Evolutionary conservation across 2,113 vertebrate species (phyloP).

Genomic region (Osmerus mordax): DNA sequence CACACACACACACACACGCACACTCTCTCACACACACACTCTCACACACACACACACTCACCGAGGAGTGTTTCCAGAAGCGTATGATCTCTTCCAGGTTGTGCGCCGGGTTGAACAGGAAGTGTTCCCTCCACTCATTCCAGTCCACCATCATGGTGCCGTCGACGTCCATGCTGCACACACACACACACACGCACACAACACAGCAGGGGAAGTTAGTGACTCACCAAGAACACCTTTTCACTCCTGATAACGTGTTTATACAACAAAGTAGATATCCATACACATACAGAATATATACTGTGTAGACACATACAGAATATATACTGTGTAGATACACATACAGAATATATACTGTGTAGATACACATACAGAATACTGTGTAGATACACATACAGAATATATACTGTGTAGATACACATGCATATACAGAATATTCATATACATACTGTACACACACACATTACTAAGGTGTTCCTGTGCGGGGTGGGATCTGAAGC

Average conservation of each 20-base stretch:
- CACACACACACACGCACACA: constrained; percentile 30
- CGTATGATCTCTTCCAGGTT: constrained; percentile 89
- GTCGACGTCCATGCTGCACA: constrained; percentile 86
- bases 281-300: not conserved
- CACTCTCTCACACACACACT: constrained; percentile 14
- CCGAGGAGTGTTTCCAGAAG: constrained; percentile 91
- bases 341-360: too few species aligned
- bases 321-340: too few species aligned
- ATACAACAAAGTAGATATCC: not conserved
- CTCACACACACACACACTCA: constrained; percentile 48
- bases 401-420: too few species aligned
- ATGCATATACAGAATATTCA: not conserved
- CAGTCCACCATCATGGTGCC: constrained; percentile 93
- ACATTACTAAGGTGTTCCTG: too few species aligned
- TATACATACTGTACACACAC: not conserved
- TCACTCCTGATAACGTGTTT: not conserved
- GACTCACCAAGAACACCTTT: not conserved
- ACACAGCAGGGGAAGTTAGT: not conserved
- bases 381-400: too few species aligned
- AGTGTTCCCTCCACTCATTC: constrained; percentile 94
- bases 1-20: not conserved
- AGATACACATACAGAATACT: too few species aligned
- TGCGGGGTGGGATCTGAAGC: not conserved
- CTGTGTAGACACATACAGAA: too few species aligned
- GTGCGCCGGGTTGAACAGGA: constrained; percentile 84